Evolutionary conservation across 2,797 vertebrate genomes (phyloP).

Genomic region (Coregonus ussuriensis): DNA sequence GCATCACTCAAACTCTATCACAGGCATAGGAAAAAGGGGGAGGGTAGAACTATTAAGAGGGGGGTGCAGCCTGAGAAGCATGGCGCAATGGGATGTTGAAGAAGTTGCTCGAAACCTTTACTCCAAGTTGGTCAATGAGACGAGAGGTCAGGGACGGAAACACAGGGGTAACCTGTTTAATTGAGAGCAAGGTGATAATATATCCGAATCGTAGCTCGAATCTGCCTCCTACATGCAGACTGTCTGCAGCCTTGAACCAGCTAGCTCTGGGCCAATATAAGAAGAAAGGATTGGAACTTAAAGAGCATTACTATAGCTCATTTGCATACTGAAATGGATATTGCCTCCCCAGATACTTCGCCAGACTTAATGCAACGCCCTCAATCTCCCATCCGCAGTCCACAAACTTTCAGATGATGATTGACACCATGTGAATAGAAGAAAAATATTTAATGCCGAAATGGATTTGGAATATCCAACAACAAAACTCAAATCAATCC

Average conservation of each 20-base stretch:
- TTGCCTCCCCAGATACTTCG: slow-evolving; percentile 35
- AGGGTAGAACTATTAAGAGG: slow-evolving; percentile 21
- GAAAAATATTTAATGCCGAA: slow-evolving; percentile 46
- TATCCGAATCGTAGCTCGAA: not conserved
- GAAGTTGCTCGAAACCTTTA: slow-evolving; percentile 20
- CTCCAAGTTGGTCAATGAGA: not conserved
- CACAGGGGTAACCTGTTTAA: not conserved
- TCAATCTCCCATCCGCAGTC: slow-evolving; percentile 32
- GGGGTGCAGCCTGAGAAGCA: slow-evolving; percentile 40
- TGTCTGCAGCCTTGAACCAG: not conserved
- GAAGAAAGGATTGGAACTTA: slow-evolving; percentile 29
- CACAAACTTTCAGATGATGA: slow-evolving; percentile 49
- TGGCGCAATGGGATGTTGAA: slow-evolving; percentile 24
- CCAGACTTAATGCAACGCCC: slow-evolving; percentile 41
- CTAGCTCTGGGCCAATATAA: slow-evolving; percentile 16
- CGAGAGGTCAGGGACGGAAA: not conserved
- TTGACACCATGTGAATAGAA: slow-evolving; percentile 56
- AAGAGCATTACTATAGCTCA: slow-evolving; percentile 27
- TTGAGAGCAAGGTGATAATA: not conserved
- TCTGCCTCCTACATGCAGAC: not conserved
- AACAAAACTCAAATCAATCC: slow-evolving; percentile 33
- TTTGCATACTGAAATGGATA: slow-evolving; percentile 51
- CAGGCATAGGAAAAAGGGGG: slow-evolving; percentile 18
- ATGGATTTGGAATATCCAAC: slow-evolving; percentile 64
- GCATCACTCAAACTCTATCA: too few relatives aligned